Percentiles rank a stretch among this genome's conserved stretches.
These are phyloP conservation scores for Aphelenchoides bicaudatus DNA, from an alignment of 2,888 invertebrate genomes.

Conservation along the genomic window DNA sequence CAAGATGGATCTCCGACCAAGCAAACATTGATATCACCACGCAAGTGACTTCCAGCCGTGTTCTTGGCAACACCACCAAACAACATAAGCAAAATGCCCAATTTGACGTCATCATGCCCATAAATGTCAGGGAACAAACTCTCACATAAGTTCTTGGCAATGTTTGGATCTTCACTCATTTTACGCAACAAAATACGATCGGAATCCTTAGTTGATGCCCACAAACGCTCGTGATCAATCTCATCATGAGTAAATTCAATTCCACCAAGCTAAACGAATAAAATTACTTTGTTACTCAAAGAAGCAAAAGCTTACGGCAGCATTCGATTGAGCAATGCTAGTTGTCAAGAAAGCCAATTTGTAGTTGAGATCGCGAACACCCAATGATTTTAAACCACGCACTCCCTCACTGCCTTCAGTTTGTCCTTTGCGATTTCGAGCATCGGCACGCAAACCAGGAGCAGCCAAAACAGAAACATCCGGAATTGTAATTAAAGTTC, in stretches of 20 bases:
- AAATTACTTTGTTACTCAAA: background rate
- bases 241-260: slow-evolving; percentile 80
- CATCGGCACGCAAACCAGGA: slow-evolving; percentile 77
- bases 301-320: slow-evolving; percentile 66
- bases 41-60: slow-evolving; percentile 76
- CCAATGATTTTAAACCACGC: slow-evolving; percentile 78
- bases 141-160: slow-evolving; percentile 82
- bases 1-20: slow-evolving; percentile 98
- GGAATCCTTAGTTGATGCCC: slow-evolving; percentile 65
- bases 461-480: slow-evolving; percentile 82
- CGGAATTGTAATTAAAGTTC: slow-evolving; percentile 92
- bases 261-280: slow-evolving; percentile 71
- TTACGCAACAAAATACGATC: slow-evolving; percentile 70
- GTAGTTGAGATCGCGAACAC: slow-evolving; percentile 79
- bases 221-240: slow-evolving; percentile 69
- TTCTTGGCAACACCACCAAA: slow-evolving; percentile 95
- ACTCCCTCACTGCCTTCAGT: slow-evolving; percentile 76
- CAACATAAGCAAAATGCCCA: slow-evolving; percentile 81
- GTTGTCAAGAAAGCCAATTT: slow-evolving; percentile 90
- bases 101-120: slow-evolving; percentile 73
- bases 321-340: slow-evolving; percentile 80
- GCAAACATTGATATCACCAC: slow-evolving; percentile 95
- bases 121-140: slow-evolving; percentile 93
- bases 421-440: slow-evolving; percentile 69
- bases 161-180: slow-evolving; percentile 75